Conservation (phyloP, 2,797 vertebrate genomes). For the Morelia viridis region DNA sequence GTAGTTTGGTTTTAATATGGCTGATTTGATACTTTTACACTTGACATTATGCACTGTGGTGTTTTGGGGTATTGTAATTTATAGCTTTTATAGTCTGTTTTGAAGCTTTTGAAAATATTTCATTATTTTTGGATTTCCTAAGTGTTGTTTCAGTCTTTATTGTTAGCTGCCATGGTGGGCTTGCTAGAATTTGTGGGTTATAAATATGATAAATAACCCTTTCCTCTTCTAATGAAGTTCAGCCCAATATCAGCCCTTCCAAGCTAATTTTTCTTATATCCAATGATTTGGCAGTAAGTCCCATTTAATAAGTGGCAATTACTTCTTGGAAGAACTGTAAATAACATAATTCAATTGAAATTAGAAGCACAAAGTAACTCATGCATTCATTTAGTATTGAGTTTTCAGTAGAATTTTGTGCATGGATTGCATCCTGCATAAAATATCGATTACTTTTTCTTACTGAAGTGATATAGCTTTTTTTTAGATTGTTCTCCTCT, state of each 20-base stretch:
- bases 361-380: too few relatives aligned
- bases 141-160: not conserved
- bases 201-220: not conserved
- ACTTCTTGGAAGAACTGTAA: not conserved
- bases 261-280: conserved; percentile 1
- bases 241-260: not conserved
- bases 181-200: not conserved
- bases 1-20: not conserved
- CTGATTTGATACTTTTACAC: not conserved
- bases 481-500: not conserved
- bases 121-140: not conserved
- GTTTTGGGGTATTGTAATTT: not conserved
- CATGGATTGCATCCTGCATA: not conserved
- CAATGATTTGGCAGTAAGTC: not conserved
- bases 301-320: not conserved
- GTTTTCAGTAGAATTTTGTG: not conserved
- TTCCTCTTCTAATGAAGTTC: not conserved
- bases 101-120: not conserved
- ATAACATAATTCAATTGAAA: not conserved
- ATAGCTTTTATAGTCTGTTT: not conserved
- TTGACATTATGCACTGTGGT: not conserved
- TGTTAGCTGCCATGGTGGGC: not conserved
- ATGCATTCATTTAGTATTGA: not conserved
- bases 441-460: not conserved
- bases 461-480: not conserved